Evolutionary conservation across 2,113 vertebrate genomes (phyloP), one percentile per base, ranked within the genome.

Genomic region (Anolis sagrei): DNA sequence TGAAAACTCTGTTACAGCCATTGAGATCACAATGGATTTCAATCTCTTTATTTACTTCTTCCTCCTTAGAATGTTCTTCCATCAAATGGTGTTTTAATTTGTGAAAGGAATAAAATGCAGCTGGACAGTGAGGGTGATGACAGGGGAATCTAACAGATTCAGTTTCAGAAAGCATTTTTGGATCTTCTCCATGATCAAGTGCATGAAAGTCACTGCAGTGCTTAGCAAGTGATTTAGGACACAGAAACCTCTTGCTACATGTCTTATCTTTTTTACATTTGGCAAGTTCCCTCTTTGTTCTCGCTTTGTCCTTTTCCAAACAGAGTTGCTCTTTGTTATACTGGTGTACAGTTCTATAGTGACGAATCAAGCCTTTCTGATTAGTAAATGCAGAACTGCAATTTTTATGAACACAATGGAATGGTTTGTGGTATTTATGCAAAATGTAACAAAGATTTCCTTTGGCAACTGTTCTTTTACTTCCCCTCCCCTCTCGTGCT

Each of bases 381-480:
- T 97, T 98, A 51, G 97, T 97, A 93, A 99, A 99, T 5, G 98
- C 98, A 0, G 98, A 97, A 54, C 96, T 97, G 88, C 99, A 99
- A 87, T 97, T 97, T 94, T 98, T 98, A 88, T 98, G 98, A 49
- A 99, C 97, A 91, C 99, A 99, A 87, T 98, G 97, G 96, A 98
- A 99, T 48, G 98, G 98, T 93, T 99, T 99, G 91, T 98, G 98
- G 92, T 98, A 98, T 76, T 98, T 98, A 91, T 97, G 97, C 81
- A 99, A 92, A 90, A 98, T 98, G 75, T 99, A 98, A 92, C 98
- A 98, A 27, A 98, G 92, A 83, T 98, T 99, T 90, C 97, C 95
- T 96, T 98, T 98, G 84, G 97, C 95, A 84, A 98, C 97, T 87
- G 98, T 95, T 89, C 98, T 97, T 88, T 97, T 97, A 79, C 97